These are phyloP conservation scores for Parelbella ahira DNA, from an alignment of 2,888 invertebrate species.

Conservation along the genomic window DNA sequence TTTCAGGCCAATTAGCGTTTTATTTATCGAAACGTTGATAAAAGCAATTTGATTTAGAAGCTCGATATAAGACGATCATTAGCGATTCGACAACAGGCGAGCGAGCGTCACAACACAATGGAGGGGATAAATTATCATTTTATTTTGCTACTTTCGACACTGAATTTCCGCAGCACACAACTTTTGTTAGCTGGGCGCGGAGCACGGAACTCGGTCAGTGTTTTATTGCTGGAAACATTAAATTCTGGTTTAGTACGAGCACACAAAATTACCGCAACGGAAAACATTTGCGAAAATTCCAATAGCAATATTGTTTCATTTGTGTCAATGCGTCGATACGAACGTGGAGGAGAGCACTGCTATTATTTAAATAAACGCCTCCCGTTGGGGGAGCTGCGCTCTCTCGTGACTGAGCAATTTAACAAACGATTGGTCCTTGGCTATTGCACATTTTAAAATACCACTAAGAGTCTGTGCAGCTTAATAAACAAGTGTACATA, in stretches of 20 bases:
- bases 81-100: slow-evolving; percentile 42
- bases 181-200: slow-evolving; percentile 31
- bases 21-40: slow-evolving; percentile 29
- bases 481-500: too few species aligned
- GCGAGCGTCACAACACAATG: slow-evolving; percentile 35
- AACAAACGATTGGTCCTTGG: slow-evolving; percentile 7
- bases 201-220: slow-evolving; percentile 31
- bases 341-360: neutral
- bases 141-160: slow-evolving; percentile 29
- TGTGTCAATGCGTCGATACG: slow-evolving; percentile 6
- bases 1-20: slow-evolving; percentile 26
- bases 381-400: neutral
- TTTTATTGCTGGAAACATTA: slow-evolving; percentile 28
- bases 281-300: slow-evolving; percentile 13
- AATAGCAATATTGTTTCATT: slow-evolving; percentile 15
- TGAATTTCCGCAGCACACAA: slow-evolving; percentile 31
- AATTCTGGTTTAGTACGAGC: slow-evolving; percentile 20
- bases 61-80: slow-evolving; percentile 52
- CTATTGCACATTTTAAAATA: neutral
- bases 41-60: slow-evolving; percentile 48
- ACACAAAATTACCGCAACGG: slow-evolving; percentile 23
- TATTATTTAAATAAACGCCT: slow-evolving; percentile 1
- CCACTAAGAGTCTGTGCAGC: too few species aligned
- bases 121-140: neutral
- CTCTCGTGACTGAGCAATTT: slow-evolving; percentile 9